Percentiles rank a stretch among this genome's conserved stretches.
Evolutionary conservation across 2,888 invertebrate species (phyloP).

Genomic region (Oligia fasciuncula): DNA sequence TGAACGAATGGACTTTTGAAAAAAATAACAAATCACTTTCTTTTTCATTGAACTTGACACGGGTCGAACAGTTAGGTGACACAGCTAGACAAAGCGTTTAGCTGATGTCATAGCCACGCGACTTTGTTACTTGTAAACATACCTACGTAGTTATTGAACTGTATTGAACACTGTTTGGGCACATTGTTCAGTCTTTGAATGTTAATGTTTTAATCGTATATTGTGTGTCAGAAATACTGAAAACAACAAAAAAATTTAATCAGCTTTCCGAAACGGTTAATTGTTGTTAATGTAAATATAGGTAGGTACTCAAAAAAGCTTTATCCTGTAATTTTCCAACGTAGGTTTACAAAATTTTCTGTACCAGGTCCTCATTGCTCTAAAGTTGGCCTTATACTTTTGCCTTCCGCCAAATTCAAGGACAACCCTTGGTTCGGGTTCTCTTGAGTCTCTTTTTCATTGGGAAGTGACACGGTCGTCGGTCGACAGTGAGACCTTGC

Average conservation of each 20-base stretch:
- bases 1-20: conserved; percentile 33
- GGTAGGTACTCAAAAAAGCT: neutral
- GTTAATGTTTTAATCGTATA: conserved; percentile 22
- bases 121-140: conserved; percentile 66
- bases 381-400: conserved; percentile 65
- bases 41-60: conserved; percentile 85
- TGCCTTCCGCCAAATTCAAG: conserved; percentile 82
- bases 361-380: conserved; percentile 24
- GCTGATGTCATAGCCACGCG: conserved; percentile 75
- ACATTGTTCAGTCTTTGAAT: conserved; percentile 15
- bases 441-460: conserved; percentile 84
- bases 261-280: neutral
- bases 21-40: conserved; percentile 75
- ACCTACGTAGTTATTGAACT: conserved; percentile 46
- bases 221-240: neutral
- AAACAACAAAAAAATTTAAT: neutral
- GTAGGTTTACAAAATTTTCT: neutral
- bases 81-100: conserved; percentile 61
- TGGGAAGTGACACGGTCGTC: conserved; percentile 87
- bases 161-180: conserved; percentile 35
- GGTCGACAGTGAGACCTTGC: conserved; percentile 83
- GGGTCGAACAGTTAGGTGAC: conserved; percentile 73
- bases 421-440: conserved; percentile 80
- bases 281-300: neutral
- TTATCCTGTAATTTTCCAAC: conserved; percentile 1